phyloP scores from a whole-genome alignment of 2,797 vertebrate genomes.

The Neosilurus hyrtlii region DNA sequence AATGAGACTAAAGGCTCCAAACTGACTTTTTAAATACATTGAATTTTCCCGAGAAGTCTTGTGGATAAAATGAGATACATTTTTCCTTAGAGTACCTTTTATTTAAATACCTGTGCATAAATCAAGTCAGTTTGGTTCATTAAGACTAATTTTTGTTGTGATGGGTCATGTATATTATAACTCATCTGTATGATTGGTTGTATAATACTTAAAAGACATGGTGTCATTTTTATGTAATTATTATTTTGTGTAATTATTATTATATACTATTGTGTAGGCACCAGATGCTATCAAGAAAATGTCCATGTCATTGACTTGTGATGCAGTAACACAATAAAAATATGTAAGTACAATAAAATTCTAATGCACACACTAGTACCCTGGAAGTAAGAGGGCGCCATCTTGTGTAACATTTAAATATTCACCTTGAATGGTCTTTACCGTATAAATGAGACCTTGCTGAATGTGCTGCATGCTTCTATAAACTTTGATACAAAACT shows the following conservation, averaged over 20 bases:
- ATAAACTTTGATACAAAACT: not conserved
- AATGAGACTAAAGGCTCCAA: too few species aligned
- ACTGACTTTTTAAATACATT: too few species aligned
- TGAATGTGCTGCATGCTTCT: not conserved
- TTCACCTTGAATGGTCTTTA: not conserved
- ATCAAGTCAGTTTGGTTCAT: too few species aligned
- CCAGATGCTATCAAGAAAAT: not conserved
- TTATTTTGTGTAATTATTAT: not conserved
- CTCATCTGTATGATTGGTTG: not conserved
- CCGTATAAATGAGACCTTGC: not conserved
- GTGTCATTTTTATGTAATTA: not conserved
- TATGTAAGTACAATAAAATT: too few species aligned
- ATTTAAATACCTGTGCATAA: too few species aligned
- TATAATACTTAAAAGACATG: not conserved
- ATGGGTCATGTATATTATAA: not conserved
- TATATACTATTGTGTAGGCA: not conserved
- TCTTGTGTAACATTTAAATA: not conserved
- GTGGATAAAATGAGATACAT: too few species aligned
- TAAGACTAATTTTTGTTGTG: too few species aligned
- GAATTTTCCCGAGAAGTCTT: too few species aligned
- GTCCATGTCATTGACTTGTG: not conserved
- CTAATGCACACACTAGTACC: not conserved
- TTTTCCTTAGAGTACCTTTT: too few species aligned
- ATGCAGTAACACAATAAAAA: too few species aligned
- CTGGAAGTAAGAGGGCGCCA: conserved; percentile 10